These are phyloP conservation scores for Terebella lapidaria DNA, from an alignment of 2,888 invertebrate species.

Conservation along the genomic window DNA sequence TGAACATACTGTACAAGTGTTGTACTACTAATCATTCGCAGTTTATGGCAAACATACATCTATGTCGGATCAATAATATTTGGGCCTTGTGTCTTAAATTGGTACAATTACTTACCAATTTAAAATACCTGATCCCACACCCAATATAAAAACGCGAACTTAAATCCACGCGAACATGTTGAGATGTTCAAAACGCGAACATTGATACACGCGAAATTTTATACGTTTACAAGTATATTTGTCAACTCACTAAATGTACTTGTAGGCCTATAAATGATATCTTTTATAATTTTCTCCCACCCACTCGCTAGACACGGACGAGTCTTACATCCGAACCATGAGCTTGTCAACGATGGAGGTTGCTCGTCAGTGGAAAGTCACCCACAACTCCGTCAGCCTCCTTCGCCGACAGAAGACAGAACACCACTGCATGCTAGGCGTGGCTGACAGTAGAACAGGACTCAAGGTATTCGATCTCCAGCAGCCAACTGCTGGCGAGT, in stretches of 20 bases:
- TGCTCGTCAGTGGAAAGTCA: slow-evolving; percentile 15
- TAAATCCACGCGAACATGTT: too few species aligned
- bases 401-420: slow-evolving; percentile 12
- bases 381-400: slow-evolving; percentile 14
- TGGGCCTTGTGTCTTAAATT: too few species aligned
- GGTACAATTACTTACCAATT: too few species aligned
- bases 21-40: too few species aligned
- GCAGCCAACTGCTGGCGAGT: not conserved
- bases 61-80: too few species aligned
- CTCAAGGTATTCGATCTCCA: slow-evolving; percentile 20
- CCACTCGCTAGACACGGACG: slow-evolving; percentile 16
- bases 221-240: not conserved
- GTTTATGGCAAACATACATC: too few species aligned
- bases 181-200: too few species aligned
- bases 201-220: too few species aligned
- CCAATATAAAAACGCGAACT: too few species aligned
- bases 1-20: too few species aligned
- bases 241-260: not conserved
- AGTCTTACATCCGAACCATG: slow-evolving; percentile 16
- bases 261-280: not conserved
- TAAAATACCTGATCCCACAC: too few species aligned
- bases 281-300: too few species aligned
- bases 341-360: slow-evolving; percentile 6
- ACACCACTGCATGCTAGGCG: slow-evolving; percentile 21
- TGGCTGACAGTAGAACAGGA: slow-evolving; percentile 21